Conservation (phyloP, 2,113 vertebrate species). For the Gyps fulvus region DNA sequence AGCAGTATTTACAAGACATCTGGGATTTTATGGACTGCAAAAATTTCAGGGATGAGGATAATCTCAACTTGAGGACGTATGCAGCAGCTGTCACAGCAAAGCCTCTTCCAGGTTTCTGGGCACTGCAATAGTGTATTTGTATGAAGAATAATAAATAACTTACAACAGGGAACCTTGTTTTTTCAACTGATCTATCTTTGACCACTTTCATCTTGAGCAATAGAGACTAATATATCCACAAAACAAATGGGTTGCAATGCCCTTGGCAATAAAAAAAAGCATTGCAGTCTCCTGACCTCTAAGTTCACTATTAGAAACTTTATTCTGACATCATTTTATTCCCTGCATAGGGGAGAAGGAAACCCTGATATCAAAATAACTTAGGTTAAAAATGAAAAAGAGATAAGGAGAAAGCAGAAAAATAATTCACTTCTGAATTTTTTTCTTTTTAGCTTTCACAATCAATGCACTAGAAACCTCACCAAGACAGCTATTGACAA, state of each 20-base stretch:
- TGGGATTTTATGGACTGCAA: not conserved
- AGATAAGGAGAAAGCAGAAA: not conserved
- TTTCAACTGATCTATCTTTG: not conserved
- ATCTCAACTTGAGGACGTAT: not conserved
- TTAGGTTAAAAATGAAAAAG: not conserved
- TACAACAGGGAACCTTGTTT: not conserved
- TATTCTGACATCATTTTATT: not conserved
- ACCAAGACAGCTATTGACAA: not conserved
- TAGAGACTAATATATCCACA: accelerated
- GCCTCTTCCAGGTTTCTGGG: not conserved
- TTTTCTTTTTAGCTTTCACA: not conserved
- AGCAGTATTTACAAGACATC: not conserved
- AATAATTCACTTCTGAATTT: not conserved
- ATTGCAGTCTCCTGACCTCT: not conserved
- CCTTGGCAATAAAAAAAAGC: not conserved
- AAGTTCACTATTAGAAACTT: not conserved
- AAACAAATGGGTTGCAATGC: not conserved
- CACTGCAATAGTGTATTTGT: not conserved
- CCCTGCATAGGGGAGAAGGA: not conserved
- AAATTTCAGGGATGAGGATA: not conserved
- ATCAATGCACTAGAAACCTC: not conserved
- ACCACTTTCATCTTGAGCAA: not conserved
- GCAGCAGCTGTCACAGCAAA: not conserved
- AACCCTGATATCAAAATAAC: not conserved
- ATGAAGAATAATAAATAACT: not conserved